Evolutionary conservation across 2,113 vertebrate genomes (phyloP).

Genomic region (Microtus oregoni): DNA sequence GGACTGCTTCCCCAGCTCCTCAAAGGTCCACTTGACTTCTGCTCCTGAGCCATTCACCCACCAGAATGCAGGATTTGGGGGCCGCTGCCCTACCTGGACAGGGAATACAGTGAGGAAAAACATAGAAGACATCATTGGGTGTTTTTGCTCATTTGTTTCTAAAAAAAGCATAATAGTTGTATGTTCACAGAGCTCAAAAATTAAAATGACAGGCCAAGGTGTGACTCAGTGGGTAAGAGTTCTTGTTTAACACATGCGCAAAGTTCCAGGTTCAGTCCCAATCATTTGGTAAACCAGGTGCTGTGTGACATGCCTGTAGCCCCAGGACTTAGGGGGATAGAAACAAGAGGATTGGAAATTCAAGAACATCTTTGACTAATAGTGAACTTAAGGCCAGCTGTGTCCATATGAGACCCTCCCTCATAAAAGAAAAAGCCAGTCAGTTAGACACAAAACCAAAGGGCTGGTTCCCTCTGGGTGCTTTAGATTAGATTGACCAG

Average conservation of each 20-base stretch:
- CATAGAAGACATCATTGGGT: not conserved
- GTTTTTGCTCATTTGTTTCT: not conserved
- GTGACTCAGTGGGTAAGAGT: not conserved
- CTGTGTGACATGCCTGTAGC: not conserved
- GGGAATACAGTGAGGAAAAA: not conserved
- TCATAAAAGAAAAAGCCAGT: not conserved
- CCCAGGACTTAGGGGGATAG: not conserved
- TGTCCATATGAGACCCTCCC: not conserved
- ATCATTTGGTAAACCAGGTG: not conserved
- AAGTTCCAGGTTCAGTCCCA: not conserved
- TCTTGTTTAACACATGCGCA: not conserved
- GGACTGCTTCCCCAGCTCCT: constrained; percentile 82
- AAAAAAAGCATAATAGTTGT: not conserved
- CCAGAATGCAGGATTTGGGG: constrained; percentile 85
- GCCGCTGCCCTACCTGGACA: constrained; percentile 76
- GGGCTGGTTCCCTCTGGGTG: no score
- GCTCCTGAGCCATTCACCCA: constrained; percentile 78
- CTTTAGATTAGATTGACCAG: not conserved
- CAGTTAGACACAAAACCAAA: not conserved
- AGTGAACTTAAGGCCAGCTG: not conserved
- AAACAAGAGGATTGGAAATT: not conserved
- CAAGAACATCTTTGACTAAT: not conserved
- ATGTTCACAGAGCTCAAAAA: not conserved
- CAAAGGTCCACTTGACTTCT: constrained; percentile 87
- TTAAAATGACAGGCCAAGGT: not conserved